Base-by-base conservation (phyloP, 1,140 invertebrate genomes). In the Macrobrachium rosenbergii region DNA sequence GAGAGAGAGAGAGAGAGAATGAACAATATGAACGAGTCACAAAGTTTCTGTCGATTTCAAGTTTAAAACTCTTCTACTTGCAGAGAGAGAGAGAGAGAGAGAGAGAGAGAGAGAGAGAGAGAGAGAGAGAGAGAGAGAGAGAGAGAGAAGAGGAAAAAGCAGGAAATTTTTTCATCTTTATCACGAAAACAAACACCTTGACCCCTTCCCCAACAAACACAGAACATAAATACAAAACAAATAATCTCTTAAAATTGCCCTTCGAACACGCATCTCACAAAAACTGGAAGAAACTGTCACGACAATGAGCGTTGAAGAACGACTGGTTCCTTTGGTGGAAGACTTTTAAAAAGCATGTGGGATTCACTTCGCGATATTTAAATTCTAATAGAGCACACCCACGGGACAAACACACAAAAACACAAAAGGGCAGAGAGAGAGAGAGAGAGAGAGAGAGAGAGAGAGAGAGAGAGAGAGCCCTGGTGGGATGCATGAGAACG, bases 381-480 rank as follows among this genome's bases (percentile, higher is more conserved):
- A 37, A 37, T 37, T 37, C 28, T 37, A 37, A 37, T 37, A 37
- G 28, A 37, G 28, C 28, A 37, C 28, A 3, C 28, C 28, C 28
- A 37, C 28, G 52, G 11, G 52, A 52, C 8, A 52, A 12, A 69
- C 8, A 69, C 0, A 69, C 8, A 69, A 14, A 69, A 14, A 69
- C 8, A 76, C 8, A 69, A 14, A 69, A 14, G 14, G 67, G 14
- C 8, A 69, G 67, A 69, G 67, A 76, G 37, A 43, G 75, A 76
- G 75, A 69, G 67, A 69, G 67, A 69, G 67, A 69, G 67, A 69
- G 67, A 69, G 67, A 37, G 64, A 69, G 64, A 69, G n/a, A 37
- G 64, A 69, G 64, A 69, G 28, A 37, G 67, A 69, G 21, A 43
- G 67, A 69, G 67, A 69, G 28, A 37, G 67, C 3, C 28, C 28